Conservation (phyloP, 2,888 invertebrate species). For the Tuberolachnus salignus region DNA sequence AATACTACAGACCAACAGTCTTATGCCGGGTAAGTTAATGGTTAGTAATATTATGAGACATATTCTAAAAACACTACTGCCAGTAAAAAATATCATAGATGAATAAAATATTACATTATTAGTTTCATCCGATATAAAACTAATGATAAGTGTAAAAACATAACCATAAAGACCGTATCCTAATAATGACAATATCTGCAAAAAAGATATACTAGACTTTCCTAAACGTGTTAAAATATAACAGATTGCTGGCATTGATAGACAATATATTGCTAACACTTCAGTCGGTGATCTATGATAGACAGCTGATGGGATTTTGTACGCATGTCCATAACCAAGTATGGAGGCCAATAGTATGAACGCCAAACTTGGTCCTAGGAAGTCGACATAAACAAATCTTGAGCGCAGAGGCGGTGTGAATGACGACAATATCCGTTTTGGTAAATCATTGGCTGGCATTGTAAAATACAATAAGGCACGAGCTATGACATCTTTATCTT, state of each 20-base stretch:
- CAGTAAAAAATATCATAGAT: constrained; percentile 64
- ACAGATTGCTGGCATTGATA: constrained; percentile 62
- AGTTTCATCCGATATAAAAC: constrained; percentile 63
- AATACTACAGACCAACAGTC: constrained; percentile 65
- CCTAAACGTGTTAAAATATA: constrained; percentile 62
- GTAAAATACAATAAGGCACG: constrained; percentile 60
- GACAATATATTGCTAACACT: constrained; percentile 61
- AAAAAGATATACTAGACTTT: constrained; percentile 62
- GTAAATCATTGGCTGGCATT: constrained; percentile 62
- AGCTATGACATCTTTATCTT: constrained; percentile 6
- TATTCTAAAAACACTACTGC: constrained; percentile 64
- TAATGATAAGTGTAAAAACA: constrained; percentile 63
- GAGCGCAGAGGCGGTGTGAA: constrained; percentile 63
- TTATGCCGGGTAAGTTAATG: constrained; percentile 64
- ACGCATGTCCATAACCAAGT: constrained; percentile 63
- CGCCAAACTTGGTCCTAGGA: constrained; percentile 64
- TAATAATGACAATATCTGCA: constrained; percentile 61
- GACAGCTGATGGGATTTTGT: constrained; percentile 61
- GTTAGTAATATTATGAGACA: constrained; percentile 64
- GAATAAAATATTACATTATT: constrained; percentile 65
- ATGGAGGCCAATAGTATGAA: constrained; percentile 62
- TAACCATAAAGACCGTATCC: constrained; percentile 66
- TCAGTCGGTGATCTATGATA: constrained; percentile 61
- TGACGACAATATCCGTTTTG: constrained; percentile 63
- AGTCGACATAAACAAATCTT: constrained; percentile 63